Base-by-base conservation (phyloP, 2,797 vertebrate genomes). In the Eremophila alpestris region DNA sequence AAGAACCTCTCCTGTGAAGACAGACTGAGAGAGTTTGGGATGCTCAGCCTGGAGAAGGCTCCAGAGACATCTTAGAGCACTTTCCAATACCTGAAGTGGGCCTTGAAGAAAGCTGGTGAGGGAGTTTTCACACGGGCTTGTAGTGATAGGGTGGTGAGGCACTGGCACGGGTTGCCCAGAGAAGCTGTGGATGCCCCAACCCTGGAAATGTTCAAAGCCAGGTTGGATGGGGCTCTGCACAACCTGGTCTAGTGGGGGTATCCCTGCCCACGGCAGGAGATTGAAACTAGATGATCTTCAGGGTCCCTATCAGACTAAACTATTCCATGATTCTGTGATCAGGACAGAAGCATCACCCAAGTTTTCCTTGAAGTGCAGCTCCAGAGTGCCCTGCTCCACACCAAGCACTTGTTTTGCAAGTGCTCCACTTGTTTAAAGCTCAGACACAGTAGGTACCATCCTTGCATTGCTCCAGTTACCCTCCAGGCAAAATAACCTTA, bases 331-430 rank as follows among this genome's bases (percentile, higher is more conserved):
- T 21, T 46, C 40, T 24, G 13, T 30, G 23, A 55, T 13, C 34
- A 48, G 59, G 51, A 48, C 36, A 46, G 29, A 55, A 55, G 15
- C 38, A 70, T 9, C 46, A 40, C 7, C 5, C 16, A 48, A 17
- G 3, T 16, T 18, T 22, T 54, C 20, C 18, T 2, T 1, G 0
- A 65, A 60, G 18, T 0, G 5, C 73, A 62, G 49, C 46, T 62
- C 32, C 51, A 18, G 27, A 60, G 49, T 5, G 20, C 63, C 17
- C 48, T 80, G 79, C 41, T 32, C 48, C 4, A 1, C 48, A 76
- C 30, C 23, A 63, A 70, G 15, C 34, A 69, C 16, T 34, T 40
- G 19, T 20, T 67, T 52, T 34, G 7, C 10, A 63, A 77, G 56
- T 3, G 20, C 34, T 67, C 24, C 1, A 5, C 36, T 55, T 43